A percentile compares a stretch with the other conserved stretches of the same genome.
phyloP scores from a whole-genome alignment of 2,797 vertebrate genomes.

The Carduelis carduelis region DNA sequence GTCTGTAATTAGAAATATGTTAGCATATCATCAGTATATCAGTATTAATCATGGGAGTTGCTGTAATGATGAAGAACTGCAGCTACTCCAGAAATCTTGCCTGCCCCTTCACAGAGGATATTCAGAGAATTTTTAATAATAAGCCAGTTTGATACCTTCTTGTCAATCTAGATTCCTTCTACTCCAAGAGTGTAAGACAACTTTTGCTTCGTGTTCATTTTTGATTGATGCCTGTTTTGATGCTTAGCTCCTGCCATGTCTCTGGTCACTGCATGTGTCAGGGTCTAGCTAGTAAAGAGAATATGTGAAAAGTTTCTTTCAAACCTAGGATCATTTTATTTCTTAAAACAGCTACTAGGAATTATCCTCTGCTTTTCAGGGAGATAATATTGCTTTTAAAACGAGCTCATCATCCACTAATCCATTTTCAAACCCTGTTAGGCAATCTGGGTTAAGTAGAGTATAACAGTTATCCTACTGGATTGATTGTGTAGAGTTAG shows the following conservation, averaged over 20 bases:
- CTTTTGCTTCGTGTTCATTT: not conserved
- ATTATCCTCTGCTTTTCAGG: constrained; percentile 46
- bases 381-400: constrained; percentile 65
- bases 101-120: not conserved
- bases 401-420: constrained; percentile 69
- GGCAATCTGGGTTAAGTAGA: constrained; percentile 64
- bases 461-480: constrained; percentile 51
- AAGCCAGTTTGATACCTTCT: not conserved
- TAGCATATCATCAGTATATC: not conserved
- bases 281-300: not conserved
- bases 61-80: not conserved
- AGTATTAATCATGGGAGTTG: not conserved
- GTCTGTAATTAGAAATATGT: not conserved
- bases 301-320: constrained; percentile 7
- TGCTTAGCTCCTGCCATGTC: not conserved
- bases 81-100: not conserved
- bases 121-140: not conserved
- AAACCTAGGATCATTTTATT: constrained; percentile 22
- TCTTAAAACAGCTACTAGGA: constrained; percentile 46
- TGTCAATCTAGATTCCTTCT: not conserved
- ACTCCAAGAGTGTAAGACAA: not conserved
- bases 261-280: not conserved
- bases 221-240: not conserved
- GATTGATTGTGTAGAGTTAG: constrained; percentile 55
- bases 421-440: constrained; percentile 69